A percentile compares a stretch with the other conserved stretches of the same genome.
phyloP scores from a whole-genome alignment of 2,888 invertebrate genomes.

The Zele albiditarsus region DNA sequence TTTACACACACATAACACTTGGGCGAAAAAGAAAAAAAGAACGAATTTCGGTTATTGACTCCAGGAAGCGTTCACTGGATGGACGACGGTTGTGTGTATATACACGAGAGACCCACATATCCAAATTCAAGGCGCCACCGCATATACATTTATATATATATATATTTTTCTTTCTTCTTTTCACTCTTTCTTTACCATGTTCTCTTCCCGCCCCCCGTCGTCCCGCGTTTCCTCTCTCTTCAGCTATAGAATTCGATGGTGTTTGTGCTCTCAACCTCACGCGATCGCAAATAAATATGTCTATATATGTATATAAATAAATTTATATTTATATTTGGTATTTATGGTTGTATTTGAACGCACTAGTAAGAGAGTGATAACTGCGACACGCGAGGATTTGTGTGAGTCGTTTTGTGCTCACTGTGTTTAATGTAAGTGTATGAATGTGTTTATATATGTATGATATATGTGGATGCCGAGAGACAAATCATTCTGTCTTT shows the following conservation, averaged over 20 bases:
- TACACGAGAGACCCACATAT: constrained; percentile 33
- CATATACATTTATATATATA: not conserved
- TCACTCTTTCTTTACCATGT: not conserved
- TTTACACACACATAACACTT: not conserved
- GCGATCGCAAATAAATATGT: constrained; percentile 18
- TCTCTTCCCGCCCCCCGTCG: not conserved
- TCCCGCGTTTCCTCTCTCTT: constrained; percentile 5
- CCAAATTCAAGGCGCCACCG: constrained; percentile 24
- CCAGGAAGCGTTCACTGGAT: constrained; percentile 22
- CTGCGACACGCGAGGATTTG: not conserved
- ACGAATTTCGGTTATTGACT: constrained; percentile 34
- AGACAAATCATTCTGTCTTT: not conserved
- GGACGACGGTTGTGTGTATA: constrained; percentile 3
- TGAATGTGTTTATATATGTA: not conserved
- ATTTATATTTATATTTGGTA: not conserved
- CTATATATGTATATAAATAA: not conserved
- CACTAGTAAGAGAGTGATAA: constrained; percentile 26
- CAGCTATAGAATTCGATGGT: constrained; percentile 21
- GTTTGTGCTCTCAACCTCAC: constrained; percentile 23
- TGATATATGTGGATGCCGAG: not conserved
- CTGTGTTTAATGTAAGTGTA: not conserved
- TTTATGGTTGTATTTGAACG: not conserved
- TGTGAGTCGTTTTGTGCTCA: not conserved
- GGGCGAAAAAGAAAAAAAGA: not conserved
- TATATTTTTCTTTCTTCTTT: not conserved